Evolutionary conservation across 2,797 vertebrate species (phyloP).

Genomic region (Pagetopsis macropterus): DNA sequence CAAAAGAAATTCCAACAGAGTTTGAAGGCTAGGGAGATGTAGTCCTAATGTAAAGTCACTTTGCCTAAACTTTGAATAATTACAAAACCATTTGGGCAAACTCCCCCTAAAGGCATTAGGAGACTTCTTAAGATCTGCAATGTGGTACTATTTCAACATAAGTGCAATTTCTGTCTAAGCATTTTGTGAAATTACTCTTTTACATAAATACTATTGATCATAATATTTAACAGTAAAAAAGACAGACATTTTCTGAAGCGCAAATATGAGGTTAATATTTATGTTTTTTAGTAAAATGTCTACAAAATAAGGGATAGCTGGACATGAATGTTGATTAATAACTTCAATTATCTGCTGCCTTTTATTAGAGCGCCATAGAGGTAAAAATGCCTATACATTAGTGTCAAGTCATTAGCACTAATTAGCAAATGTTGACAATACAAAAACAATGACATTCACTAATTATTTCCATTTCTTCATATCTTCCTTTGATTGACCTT

Average conservation of each 20-base stretch:
- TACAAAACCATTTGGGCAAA: constrained; percentile 34
- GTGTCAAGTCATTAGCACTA: not conserved
- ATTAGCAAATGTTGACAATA: not conserved
- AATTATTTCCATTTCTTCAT: not conserved
- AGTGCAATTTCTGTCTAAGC: not conserved
- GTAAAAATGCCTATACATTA: not conserved
- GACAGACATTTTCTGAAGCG: not conserved
- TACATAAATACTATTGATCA: not conserved
- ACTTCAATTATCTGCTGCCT: not conserved
- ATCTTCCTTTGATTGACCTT: not conserved
- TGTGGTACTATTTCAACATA: constrained; percentile 6
- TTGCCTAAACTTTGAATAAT: constrained; percentile 44
- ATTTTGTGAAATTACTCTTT: not conserved
- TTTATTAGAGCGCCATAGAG: not conserved
- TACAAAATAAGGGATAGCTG: not conserved
- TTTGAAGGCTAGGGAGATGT: constrained; percentile 30
- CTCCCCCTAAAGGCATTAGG: constrained; percentile 24
- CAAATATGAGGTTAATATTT: not conserved
- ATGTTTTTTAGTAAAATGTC: not conserved
- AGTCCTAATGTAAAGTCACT: constrained; percentile 40
- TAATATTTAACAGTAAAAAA: not conserved
- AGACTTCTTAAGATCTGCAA: constrained; percentile 17
- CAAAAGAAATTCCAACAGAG: constrained; percentile 27
- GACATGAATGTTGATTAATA: not conserved
- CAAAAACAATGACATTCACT: not conserved